Conservation (phyloP, 2,888 invertebrate genomes). For the Emmelina monodactyla region DNA sequence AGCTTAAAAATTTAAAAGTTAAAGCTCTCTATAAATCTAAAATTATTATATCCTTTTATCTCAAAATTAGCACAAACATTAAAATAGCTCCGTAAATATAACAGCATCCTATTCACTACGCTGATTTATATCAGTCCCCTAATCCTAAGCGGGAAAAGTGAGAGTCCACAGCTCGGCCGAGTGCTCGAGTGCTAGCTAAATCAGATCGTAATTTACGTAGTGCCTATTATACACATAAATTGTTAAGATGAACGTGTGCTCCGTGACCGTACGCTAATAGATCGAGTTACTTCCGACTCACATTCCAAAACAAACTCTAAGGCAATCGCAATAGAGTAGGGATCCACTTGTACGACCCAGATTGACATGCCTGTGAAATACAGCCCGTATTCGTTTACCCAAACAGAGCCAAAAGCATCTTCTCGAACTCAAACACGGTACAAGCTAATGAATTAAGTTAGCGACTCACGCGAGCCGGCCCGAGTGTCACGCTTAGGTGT, state of each 20-base stretch:
- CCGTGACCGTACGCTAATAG: neutral
- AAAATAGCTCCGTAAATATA: too few relatives aligned
- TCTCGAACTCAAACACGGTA: slow-evolving; percentile 50
- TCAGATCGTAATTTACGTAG: neutral
- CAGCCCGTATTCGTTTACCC: slow-evolving; percentile 23
- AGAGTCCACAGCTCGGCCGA: too few relatives aligned
- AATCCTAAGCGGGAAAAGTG: too few relatives aligned
- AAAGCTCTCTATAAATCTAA: too few relatives aligned
- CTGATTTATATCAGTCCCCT: too few relatives aligned
- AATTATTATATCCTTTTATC: too few relatives aligned
- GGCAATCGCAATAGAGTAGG: too few relatives aligned
- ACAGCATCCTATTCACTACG: too few relatives aligned
- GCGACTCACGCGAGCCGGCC: slow-evolving; percentile 39
- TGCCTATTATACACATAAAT: slow-evolving; percentile 1
- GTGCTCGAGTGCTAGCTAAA: neutral
- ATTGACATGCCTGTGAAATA: neutral
- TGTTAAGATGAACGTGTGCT: slow-evolving; percentile 1
- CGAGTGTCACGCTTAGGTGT: slow-evolving; percentile 38
- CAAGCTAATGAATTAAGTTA: slow-evolving; percentile 62
- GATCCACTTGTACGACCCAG: neutral
- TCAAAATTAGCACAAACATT: too few relatives aligned
- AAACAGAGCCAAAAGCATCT: slow-evolving; percentile 33
- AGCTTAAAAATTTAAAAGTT: too few relatives aligned
- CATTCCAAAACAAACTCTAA: too few relatives aligned
- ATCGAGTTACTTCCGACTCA: too few relatives aligned